These are phyloP conservation scores for Psittacula cyanocephala DNA, from an alignment of 2,113 vertebrate species.

Conservation along the genomic window DNA sequence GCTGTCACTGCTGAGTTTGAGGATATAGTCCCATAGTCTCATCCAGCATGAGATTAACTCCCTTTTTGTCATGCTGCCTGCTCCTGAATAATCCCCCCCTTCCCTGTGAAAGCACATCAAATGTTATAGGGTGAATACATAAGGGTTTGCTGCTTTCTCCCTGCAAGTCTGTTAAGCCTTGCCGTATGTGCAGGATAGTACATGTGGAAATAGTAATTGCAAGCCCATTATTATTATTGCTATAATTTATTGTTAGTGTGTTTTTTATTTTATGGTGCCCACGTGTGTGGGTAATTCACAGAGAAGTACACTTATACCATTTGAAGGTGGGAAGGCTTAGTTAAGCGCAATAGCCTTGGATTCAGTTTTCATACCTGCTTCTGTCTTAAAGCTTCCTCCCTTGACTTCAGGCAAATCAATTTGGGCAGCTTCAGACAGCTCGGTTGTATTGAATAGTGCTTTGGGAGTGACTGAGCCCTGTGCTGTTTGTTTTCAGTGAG, in stretches of 20 bases:
- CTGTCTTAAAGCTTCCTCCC: neutral
- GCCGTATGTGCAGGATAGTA: slow-evolving; percentile 20
- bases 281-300: slow-evolving; percentile 42
- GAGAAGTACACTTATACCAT: neutral
- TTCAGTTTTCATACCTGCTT: neutral
- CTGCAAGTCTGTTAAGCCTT: neutral
- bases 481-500: rapidly evolving
- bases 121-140: neutral
- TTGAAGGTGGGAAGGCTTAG: neutral
- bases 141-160: neutral
- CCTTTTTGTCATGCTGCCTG: neutral
- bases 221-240: slow-evolving; percentile 57
- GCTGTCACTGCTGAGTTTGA: neutral
- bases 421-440: neutral
- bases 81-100: neutral
- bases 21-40: neutral
- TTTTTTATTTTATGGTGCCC: slow-evolving; percentile 62
- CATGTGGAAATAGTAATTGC: slow-evolving; percentile 63
- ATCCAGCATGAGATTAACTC: neutral
- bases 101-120: neutral
- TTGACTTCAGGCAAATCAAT: neutral
- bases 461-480: neutral
- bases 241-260: slow-evolving; percentile 55
- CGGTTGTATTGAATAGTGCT: rapidly evolving
- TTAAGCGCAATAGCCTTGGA: neutral